A percentile compares a stretch with the other conserved stretches of the same genome.
Conservation (phyloP, 2,888 invertebrate genomes). For the Protonemura montana region DNA sequence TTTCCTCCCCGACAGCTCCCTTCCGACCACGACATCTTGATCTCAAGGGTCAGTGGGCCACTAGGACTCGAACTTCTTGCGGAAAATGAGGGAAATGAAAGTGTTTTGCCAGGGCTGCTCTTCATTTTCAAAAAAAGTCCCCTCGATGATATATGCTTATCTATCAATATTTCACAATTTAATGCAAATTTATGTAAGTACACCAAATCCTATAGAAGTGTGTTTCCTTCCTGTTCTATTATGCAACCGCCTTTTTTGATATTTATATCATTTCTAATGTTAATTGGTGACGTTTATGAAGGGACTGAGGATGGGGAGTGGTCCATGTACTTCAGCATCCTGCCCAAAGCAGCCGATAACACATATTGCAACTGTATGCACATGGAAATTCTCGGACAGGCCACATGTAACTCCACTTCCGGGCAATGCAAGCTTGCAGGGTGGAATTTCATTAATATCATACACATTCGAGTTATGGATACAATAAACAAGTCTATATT, state of each 20-base stretch:
- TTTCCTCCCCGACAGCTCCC: not conserved
- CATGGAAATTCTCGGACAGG: conserved; percentile 20
- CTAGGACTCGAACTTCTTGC: not conserved
- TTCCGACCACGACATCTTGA: not conserved
- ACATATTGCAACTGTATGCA: too few species aligned
- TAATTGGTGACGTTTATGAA: conserved; percentile 39
- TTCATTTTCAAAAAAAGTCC: too few species aligned
- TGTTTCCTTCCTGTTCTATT: conserved; percentile 26
- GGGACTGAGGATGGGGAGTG: conserved; percentile 36
- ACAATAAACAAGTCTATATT: conserved; percentile 33
- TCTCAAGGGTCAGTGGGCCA: not conserved
- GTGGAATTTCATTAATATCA: conserved; percentile 43
- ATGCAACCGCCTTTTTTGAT: conserved; percentile 42
- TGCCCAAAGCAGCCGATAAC: conserved; percentile 5
- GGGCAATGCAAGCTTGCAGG: conserved; percentile 33
- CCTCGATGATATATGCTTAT: too few species aligned
- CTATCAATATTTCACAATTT: not conserved
- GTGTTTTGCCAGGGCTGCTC: not conserved
- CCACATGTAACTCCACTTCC: conserved; percentile 39
- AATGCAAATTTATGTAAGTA: not conserved
- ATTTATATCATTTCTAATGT: conserved; percentile 48
- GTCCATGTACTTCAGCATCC: conserved; percentile 45
- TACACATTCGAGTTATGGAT: conserved; percentile 9
- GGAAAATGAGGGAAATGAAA: not conserved
- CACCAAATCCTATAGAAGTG: not conserved